Conservation (phyloP, 1,140 invertebrate genomes). For the Cotesia glomerata region DNA sequence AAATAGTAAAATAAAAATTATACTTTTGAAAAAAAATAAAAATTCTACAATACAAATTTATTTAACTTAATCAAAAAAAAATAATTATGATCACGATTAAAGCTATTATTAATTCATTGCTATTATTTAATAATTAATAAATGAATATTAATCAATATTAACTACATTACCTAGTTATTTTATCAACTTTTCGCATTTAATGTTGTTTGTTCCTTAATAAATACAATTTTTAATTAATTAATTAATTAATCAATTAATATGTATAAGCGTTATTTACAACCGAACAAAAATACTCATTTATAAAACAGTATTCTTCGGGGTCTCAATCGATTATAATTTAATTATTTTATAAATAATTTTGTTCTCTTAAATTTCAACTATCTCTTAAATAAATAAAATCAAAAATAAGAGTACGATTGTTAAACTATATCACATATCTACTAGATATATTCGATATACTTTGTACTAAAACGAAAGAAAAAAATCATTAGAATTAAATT, state of each 20-base stretch:
- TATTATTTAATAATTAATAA: not conserved
- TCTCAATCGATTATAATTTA: slow-evolving; percentile 21
- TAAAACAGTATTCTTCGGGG: slow-evolving; percentile 33
- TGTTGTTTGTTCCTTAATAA: not conserved
- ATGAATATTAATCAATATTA: not conserved
- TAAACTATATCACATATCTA: not conserved
- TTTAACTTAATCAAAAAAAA: not conserved
- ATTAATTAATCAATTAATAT: slow-evolving; percentile 21
- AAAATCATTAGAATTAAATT: not conserved
- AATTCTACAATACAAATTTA: no score
- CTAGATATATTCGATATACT: not conserved
- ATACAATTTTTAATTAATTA: not conserved
- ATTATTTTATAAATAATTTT: slow-evolving; percentile 1
- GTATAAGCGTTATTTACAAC: slow-evolving; percentile 58
- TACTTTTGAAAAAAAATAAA: not conserved
- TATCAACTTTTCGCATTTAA: not conserved
- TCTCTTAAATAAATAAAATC: no score
- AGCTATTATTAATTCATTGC: not conserved
- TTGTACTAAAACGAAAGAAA: not conserved
- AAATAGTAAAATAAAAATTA: no score
- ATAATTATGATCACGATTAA: not conserved
- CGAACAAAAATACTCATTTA: slow-evolving; percentile 49
- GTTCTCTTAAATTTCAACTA: not conserved
- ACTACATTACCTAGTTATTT: not conserved
- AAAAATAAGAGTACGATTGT: no score